Evolutionary conservation across 2,113 vertebrate genomes (phyloP).

Genomic region (Eonycteris spelaea): DNA sequence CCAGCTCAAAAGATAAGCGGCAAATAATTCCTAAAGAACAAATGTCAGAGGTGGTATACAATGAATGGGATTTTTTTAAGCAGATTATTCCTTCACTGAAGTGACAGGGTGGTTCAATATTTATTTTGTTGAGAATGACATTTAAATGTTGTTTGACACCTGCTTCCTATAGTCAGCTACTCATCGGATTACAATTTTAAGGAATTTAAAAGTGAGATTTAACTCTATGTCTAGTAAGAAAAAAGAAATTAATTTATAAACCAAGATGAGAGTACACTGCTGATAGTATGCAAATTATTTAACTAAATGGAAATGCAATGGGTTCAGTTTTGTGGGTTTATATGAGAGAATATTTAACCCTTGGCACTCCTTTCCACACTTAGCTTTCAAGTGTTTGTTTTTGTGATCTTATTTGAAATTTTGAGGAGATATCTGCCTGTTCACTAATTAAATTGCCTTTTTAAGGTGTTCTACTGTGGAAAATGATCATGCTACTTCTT

Average conservation of each 20-base stretch:
- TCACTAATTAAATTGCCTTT: constrained; percentile 4
- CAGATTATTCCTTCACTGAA: constrained; percentile 84
- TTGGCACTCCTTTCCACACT: not conserved
- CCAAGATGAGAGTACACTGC: not conserved
- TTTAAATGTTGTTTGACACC: constrained; percentile 86
- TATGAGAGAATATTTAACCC: not conserved
- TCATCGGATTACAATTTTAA: constrained; percentile 72
- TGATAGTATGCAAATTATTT: constrained; percentile 48
- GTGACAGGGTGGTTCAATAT: constrained; percentile 83
- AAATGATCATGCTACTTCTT: not conserved
- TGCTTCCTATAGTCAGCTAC: constrained; percentile 80
- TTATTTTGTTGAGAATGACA: constrained; percentile 82
- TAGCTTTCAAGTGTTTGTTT: constrained; percentile 34
- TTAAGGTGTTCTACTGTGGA: not conserved
- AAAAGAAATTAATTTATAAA: constrained; percentile 59
- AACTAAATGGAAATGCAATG: constrained; percentile 13
- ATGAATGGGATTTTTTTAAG: constrained; percentile 81
- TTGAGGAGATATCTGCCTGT: not conserved
- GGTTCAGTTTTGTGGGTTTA: not conserved
- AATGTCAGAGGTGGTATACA: constrained; percentile 84
- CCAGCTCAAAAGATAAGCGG: constrained; percentile 85
- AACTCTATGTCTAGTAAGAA: constrained; percentile 26
- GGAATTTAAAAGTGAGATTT: constrained; percentile 68
- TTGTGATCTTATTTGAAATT: constrained; percentile 11
- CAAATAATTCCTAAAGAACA: constrained; percentile 88